Base-by-base conservation (phyloP, 2,888 invertebrate genomes). In the Quadroppia sp. region DNA sequence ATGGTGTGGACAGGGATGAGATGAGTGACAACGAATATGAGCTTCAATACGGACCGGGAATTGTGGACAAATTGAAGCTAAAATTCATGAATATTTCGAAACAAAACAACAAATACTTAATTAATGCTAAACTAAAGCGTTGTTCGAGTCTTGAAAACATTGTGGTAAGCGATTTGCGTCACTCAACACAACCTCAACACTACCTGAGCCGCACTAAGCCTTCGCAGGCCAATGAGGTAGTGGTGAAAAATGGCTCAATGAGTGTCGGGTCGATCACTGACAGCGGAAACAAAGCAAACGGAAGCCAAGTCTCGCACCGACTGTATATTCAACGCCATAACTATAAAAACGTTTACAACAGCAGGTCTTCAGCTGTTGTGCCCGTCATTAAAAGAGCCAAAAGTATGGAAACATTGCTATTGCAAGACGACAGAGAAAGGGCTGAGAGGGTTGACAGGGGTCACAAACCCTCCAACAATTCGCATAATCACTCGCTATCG, bases 21-120 rank as follows among this genome's bases (percentile, higher is more conserved):
- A 71, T 25, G 4, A 25, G 13, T 25, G 40, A 61, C 20, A 64
- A 56, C 9, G 72, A 72, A 28, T 71, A 76, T 59, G 78, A 78
- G 71, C 56, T 77, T 0, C 72, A 72, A 42, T 78, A 78, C 56
- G 78, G 78, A 11, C 78, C 78, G 7, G 78, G 78, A 7, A 77
- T 78, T 64, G 78, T 78, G 4, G 76, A 77, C 69, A 76, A 74
- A 30, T 48, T 78, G n/a, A 75, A 75, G 6, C 75, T 75, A 1
- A 75, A 70, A 53, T 78, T 78, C 71, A 72, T 78, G 30, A 77
- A 72, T 32, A 73, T 76, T 32, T 75, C 76, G 25, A 53, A 76
- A 73, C 28, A 48, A 42, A 50, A 72, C 23, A 42, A 53, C 20
- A 20, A 25, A 42, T 72, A 69, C 69, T 53, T 53, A 23, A 15